phyloP scores from a whole-genome alignment of 2,888 invertebrate species.

The Synergus gifuensis region DNA sequence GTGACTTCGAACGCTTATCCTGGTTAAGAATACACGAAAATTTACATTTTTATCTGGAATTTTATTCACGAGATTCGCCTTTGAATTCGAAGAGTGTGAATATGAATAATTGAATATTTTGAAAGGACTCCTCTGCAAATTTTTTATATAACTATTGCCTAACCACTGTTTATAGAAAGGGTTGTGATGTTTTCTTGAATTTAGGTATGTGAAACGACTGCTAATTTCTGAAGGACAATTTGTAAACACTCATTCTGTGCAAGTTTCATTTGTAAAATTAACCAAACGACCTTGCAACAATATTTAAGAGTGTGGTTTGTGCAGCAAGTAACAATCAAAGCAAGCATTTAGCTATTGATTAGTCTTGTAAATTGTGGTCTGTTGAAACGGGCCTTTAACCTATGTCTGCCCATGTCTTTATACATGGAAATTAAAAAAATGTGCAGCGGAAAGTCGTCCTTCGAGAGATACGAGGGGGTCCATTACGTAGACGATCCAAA shows the following conservation, averaged over 20 bases:
- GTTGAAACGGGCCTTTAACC: constrained; percentile 53
- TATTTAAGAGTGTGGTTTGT: constrained; percentile 12
- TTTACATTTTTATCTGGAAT: constrained; percentile 25
- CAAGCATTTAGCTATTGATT: constrained; percentile 28
- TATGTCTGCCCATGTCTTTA: constrained; percentile 48
- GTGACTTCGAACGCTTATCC: not conserved
- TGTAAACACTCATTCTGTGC: not conserved
- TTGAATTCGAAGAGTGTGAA: not conserved
- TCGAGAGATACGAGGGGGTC: constrained; percentile 53
- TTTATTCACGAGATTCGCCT: constrained; percentile 8
- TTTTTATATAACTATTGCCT: not conserved
- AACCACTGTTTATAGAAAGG: not conserved
- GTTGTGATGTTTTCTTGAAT: not conserved
- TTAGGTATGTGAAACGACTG: too few species aligned
- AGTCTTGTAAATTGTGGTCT: constrained; percentile 32
- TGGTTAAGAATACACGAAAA: not conserved
- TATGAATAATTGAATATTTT: not conserved
- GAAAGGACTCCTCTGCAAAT: not conserved
- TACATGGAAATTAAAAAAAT: constrained; percentile 44
- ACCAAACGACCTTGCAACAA: constrained; percentile 12
- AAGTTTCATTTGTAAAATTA: constrained; percentile 18
- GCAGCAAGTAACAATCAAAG: constrained; percentile 25
- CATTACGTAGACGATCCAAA: constrained; percentile 59
- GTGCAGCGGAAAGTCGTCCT: constrained; percentile 54
- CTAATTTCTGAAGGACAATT: not conserved